These are phyloP conservation scores for Onthophagus taurus DNA, from an alignment of 1,140 invertebrate genomes.

Conservation along the genomic window DNA sequence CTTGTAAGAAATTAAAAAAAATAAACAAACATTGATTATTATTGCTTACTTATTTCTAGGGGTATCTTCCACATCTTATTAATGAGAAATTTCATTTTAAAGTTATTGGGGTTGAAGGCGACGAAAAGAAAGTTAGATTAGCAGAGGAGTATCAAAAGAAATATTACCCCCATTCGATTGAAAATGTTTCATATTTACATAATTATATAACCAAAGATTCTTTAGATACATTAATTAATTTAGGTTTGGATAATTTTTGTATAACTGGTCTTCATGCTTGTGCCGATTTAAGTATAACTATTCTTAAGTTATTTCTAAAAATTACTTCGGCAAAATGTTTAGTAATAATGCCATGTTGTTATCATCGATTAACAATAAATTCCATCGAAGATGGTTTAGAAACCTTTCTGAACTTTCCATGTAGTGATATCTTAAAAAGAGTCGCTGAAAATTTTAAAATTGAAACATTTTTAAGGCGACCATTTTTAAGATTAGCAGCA, in stretches of 20 bases:
- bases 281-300: constrained; percentile 66
- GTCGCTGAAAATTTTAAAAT: constrained; percentile 32
- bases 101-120: constrained; percentile 66
- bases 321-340: constrained; percentile 49
- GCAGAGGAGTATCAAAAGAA: constrained; percentile 53
- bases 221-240: not conserved
- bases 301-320: constrained; percentile 59
- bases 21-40: constrained; percentile 2
- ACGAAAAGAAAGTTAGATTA: constrained; percentile 47
- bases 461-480: constrained; percentile 42
- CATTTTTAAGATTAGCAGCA: constrained; percentile 58
- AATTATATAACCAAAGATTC: constrained; percentile 40
- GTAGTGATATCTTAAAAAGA: constrained; percentile 42
- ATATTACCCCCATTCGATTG: constrained; percentile 42
- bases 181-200: constrained; percentile 47
- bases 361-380: constrained; percentile 46
- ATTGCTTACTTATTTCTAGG: constrained; percentile 38
- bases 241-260: constrained; percentile 34
- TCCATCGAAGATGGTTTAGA: constrained; percentile 17
- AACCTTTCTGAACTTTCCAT: constrained; percentile 54
- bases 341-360: constrained; percentile 76
- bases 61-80: constrained; percentile 67
- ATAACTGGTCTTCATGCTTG: constrained; percentile 73
- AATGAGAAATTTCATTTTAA: constrained; percentile 51
- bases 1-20: constrained; percentile 43